Conservation (phyloP, 2,888 invertebrate species). For the Hyposoter didymator region DNA sequence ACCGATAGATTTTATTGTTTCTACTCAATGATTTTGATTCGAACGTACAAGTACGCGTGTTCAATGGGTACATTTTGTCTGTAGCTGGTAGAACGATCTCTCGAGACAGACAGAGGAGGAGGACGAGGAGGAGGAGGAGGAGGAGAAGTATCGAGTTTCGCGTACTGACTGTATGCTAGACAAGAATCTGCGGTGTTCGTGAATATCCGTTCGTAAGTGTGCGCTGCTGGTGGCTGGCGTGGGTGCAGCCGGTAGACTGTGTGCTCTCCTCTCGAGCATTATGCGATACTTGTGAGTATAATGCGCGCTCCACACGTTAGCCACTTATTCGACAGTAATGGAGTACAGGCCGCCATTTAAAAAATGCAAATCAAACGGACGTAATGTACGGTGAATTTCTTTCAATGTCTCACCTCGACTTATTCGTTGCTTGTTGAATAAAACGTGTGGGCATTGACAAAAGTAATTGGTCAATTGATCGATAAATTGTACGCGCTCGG, state of each 20-base stretch:
- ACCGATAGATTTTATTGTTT: conserved; percentile 42
- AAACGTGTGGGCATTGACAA: conserved; percentile 22
- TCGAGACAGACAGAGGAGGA: background rate
- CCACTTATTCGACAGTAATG: conserved; percentile 14
- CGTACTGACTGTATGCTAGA: background rate
- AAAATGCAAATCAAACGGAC: conserved; percentile 26
- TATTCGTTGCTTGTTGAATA: background rate
- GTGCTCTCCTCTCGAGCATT: background rate
- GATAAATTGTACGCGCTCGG: conserved; percentile 22
- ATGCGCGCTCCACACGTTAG: conserved; percentile 8
- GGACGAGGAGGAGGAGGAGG: background rate
- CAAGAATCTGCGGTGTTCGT: background rate
- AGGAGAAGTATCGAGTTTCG: conserved; percentile 56
- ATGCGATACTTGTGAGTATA: background rate
- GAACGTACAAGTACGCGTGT: conserved; percentile 15
- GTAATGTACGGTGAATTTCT: conserved; percentile 9
- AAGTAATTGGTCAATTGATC: conserved; percentile 14
- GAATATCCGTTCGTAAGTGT: background rate
- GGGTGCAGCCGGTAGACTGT: conserved; percentile 27
- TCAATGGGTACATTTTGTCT: conserved; percentile 10
- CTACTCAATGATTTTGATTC: conserved; percentile 48
- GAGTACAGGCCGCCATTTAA: background rate
- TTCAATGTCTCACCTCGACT: conserved; percentile 15
- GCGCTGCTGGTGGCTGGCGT: conserved; percentile 15
- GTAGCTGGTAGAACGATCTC: conserved; percentile 26